Base-by-base conservation (phyloP, 1,140 invertebrate species). In the Leptinotarsa defecta region DNA sequence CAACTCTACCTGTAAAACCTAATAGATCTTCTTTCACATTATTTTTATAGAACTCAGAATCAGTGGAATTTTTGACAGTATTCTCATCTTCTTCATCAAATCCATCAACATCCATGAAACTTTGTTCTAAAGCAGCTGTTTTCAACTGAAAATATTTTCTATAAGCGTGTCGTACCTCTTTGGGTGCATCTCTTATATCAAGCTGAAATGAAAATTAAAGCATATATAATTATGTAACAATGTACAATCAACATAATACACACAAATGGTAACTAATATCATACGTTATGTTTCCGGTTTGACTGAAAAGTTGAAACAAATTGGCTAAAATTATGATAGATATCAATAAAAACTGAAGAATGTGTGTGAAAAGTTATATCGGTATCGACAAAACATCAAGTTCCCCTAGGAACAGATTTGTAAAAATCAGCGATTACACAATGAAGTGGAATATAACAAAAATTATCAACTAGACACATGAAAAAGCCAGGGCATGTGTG, bases 131-230 rank as follows among this genome's bases (percentile, higher is more conserved):
- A 63, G 90, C 90, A 64, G 87, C 86, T 43, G 92, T 93, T 87
- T 95, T 95, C 2, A 94, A 81, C 78, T 92, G 89, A 87, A 92
- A 94, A 84, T 95, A 95, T 78, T 90, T 91, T 85, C 93, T 93
- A 79, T 96, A 95, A 0, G 94, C 92, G 81, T 92, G 88, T 80
- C 91, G 89, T 62, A 95, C 92, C 71, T 90, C 88, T 49, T 86
- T 81, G 20, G 91, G 89, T 24, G 94, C 94, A 84, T 91, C 90
- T 80, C 91, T 91, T 62, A 95, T 94, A 83, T 96, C 94, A 84
- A 91, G 89, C 91, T 93, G 73, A 49, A 83, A 79, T 71, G 68
- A 75, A 76, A 74, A 13, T 74, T 43, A 43, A 34, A 43, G 8
- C 8, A 43, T 43, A 3, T 11, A 43, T 43, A 43, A 43, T 11